These are phyloP conservation scores for Erebia ligea DNA, from an alignment of 2,888 invertebrate species.

Conservation along the genomic window DNA sequence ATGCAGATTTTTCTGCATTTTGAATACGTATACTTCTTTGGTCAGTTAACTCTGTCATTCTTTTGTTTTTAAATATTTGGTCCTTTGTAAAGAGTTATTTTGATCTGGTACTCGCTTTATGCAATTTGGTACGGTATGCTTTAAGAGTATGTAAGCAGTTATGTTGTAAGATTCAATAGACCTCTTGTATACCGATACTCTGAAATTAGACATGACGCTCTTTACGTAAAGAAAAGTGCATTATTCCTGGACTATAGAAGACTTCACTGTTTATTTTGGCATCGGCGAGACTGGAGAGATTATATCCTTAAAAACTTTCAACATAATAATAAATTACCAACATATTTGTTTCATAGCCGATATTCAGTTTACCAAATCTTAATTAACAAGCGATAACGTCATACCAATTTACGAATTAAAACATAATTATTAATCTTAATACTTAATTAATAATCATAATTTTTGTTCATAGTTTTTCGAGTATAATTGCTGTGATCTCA, in stretches of 20 bases:
- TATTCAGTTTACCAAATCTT: slow-evolving; percentile 5
- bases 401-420: slow-evolving; percentile 38
- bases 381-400: slow-evolving; percentile 43
- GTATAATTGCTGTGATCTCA: too few species aligned
- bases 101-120: not conserved
- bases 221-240: slow-evolving; percentile 21
- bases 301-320: slow-evolving; percentile 2
- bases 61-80: slow-evolving; percentile 20
- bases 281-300: not conserved
- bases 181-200: slow-evolving; percentile 14
- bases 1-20: slow-evolving; percentile 21
- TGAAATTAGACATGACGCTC: slow-evolving; percentile 18
- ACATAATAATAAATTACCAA: slow-evolving; percentile 18
- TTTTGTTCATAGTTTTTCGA: too few species aligned
- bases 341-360: not conserved
- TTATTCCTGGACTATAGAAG: slow-evolving; percentile 16
- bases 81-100: not conserved
- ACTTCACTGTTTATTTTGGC: slow-evolving; percentile 24
- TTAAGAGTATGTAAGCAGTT: not conserved
- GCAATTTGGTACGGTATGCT: not conserved
- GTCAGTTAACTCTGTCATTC: slow-evolving; percentile 2
- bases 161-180: not conserved
- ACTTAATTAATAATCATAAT: too few species aligned
- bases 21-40: slow-evolving; percentile 12
- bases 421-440: slow-evolving; percentile 17